Evolutionary conservation across 2,797 vertebrate species (phyloP).

Genomic region (Diceros bicornis): DNA sequence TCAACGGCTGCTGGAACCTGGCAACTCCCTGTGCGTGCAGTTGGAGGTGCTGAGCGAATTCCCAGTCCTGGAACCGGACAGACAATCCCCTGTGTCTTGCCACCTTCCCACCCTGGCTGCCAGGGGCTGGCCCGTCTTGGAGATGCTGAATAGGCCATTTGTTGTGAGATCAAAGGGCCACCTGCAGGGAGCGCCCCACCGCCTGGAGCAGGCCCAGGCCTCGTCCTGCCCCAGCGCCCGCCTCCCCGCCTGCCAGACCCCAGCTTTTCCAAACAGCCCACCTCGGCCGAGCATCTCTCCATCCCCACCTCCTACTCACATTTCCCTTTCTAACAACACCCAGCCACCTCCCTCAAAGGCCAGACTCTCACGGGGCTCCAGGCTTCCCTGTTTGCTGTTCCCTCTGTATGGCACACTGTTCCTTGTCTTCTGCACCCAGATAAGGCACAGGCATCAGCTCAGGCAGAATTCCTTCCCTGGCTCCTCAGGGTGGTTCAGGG

Average conservation of each 20-base stretch:
- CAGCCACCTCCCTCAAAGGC: fast-evolving
- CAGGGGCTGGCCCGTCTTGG: conserved; percentile 65
- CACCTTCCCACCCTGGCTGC: conserved; percentile 73
- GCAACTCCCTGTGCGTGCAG: neutral
- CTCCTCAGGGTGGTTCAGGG: fast-evolving
- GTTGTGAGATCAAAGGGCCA: conserved; percentile 84
- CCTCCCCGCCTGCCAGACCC: conserved; percentile 26
- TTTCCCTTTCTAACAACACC: neutral
- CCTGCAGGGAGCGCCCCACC: conserved; percentile 67
- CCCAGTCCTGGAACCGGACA: neutral
- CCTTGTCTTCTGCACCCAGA: neutral
- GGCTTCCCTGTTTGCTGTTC: fast-evolving
- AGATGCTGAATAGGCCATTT: conserved; percentile 81
- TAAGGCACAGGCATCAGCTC: neutral
- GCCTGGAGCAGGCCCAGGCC: conserved; percentile 77
- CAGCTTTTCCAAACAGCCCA: conserved; percentile 68
- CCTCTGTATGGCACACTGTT: fast-evolving
- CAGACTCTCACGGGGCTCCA: fast-evolving
- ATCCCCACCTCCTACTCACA: neutral
- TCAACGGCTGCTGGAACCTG: neutral
- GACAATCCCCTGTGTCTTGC: conserved; percentile 68
- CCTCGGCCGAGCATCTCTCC: neutral
- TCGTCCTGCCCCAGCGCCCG: neutral
- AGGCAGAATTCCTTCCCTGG: no score
- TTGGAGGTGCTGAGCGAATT: neutral